Base-by-base conservation (phyloP, 2,888 invertebrate genomes). In the Drosophila pseudotakahashii region DNA sequence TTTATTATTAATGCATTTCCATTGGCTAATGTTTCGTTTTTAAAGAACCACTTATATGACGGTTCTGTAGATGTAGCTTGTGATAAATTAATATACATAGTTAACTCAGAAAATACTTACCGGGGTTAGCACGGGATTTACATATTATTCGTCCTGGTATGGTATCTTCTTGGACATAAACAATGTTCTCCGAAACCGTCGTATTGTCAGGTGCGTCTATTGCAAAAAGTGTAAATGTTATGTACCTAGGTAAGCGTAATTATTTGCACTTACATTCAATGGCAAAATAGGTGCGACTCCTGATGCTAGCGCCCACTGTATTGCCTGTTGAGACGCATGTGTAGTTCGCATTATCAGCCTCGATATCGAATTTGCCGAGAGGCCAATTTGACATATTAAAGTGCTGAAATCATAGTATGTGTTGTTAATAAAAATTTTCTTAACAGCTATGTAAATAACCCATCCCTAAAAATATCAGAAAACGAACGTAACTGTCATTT, bases 301-400 rank as follows among this genome's bases (percentile, higher is more conserved):
- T 95, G 73, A 98, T 97, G 2, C 96, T 95, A 0, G 94, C 93
- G 0, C 98, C 97, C 51, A 96, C 96, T 6, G 94, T 93, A 91
- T 97, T 97, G 45, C 94, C 93, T 6, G 95, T 95, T 69, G 97
- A 97, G 76, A 95, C 94, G 92, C 98, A 98, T 30, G 96, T 96
- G 92, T 97, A 98, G 91, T 95, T 95, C 53, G 96, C 95, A 77
- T 96, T 96, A 92, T 97, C 96, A 7, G 94, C 94, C 53, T 94
- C 93, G 60, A 96, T 94, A 89, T 97, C 96, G 79, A 98, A 93
- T 85, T 95, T 95, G 55, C 95, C 94, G 42, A 94, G 94, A 0
- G 97, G 95, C 96, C 97, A 97, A 50, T 95, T 95, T 2, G 95
- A 94, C 94, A 98, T 95, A 93, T 97, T 97, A 96, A 97, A 98